Evolutionary conservation across 64 coral and sea anemone species (phyloP), one percentile per base, ranked within the genome.

Genomic region (Anthopleura sola): DNA sequence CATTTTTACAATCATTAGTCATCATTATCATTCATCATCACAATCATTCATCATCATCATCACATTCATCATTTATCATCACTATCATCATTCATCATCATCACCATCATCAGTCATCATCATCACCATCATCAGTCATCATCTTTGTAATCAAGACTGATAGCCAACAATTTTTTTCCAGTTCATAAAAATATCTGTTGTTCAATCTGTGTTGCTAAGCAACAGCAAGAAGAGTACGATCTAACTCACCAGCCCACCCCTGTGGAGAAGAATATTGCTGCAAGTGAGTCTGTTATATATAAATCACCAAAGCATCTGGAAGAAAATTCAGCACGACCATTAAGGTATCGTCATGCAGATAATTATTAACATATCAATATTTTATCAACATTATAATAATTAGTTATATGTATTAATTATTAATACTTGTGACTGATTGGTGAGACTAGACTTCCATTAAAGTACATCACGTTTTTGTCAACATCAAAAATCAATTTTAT

Each of bases 221-320:
- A 95, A 60, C 81, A 83, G 64, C 82, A 92, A 46, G 87, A 90
- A 28, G 93, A 99, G 24, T 99, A 90, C 46, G 93, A 99, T 51
- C 16, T 92, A 60, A 85, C 90, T 36, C 97, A 99, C 58, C 83
- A 94, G 33, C 97, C 93, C 9, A 92, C 97, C 53, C 47, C 90
- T 66, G 97, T 99, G 37, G 97, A 99, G 88, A 90, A 66, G 78
- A 89, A 68, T 48, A 92, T 99, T 16, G 57, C 88, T 32, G 46
- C 88, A 60, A 82, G 85, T 56, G 94, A 96, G 51, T 87, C 94
- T 24, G 94, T 92, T 36, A 96, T 96, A 81, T 96, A 87, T 36
- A 32, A 46, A 19, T 55, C 94, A 71, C 78, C 87, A 15, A 83
- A 83, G 28, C 11, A 14, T 83, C 26, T 83, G 3, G 28, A 49